Base-by-base conservation (phyloP, 1,140 invertebrate species). In the Lepidotrigona ventralis region DNA sequence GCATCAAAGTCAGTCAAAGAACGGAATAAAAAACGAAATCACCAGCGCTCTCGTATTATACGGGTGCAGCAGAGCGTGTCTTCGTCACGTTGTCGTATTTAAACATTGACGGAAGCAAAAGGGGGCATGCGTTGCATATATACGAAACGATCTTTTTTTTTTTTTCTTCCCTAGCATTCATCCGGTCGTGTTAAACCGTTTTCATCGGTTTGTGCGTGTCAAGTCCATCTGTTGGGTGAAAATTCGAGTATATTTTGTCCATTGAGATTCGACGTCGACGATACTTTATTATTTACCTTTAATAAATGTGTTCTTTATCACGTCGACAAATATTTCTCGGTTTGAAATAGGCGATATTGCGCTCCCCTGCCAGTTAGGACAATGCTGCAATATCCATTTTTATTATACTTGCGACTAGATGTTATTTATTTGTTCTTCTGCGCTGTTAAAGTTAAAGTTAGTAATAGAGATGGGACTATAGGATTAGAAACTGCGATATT, bases 41-140 rank as follows among this genome's bases (percentile, higher is more conserved):
- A n/a, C 58, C 58, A n/a, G 19, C n/a, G 12, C 11, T 46, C 29
- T 79, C 26, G 46, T 71, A 33, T 63, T 63, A 79, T 72, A 71
- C 29, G 54, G 69, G 33, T 60, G 81, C 56, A 79, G 29, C 81
- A 26, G 56, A 70, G 21, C 68, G 75, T 83, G 29, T 64, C 56
- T 63, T 83, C 51, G 81, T 78, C 75, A 60, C 54, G 74, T 70
- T 60, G 21, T n/a, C 56, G 66, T 83, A 54, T 83, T 83, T 83
- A 79, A 83, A 72, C 69, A 72, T 70, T 46, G 77, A 56, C 76
- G 29, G 69, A 83, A 54, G 69, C 23, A 29, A 72, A 70, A 26
- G 29, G 75, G 53, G 33, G 58, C 58, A 39, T 23, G 12, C 69
- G 26, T 33, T 64, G 70, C 39, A 19, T 53, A 33, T 64, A n/a